Conservation (phyloP, 2,113 vertebrate species). For the Coryphaenoides rupestris region DNA sequence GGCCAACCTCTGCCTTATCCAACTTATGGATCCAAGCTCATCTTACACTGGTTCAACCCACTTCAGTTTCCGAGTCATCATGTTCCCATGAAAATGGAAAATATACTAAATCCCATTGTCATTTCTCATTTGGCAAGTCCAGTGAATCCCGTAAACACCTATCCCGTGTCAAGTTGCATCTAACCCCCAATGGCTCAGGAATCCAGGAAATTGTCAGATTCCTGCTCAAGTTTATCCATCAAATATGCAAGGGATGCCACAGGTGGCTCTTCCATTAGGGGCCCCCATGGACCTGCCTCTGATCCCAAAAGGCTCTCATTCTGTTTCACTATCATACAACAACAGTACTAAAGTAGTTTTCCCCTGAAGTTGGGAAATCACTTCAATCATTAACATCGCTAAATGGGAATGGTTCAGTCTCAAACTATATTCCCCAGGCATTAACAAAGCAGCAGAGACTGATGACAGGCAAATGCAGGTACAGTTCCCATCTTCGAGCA, state of each 20-base stretch:
- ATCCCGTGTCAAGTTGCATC: slow-evolving; percentile 27
- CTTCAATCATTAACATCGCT: slow-evolving; percentile 73
- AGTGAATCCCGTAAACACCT: slow-evolving; percentile 17
- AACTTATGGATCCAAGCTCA: slow-evolving; percentile 30
- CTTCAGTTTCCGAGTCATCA: slow-evolving; percentile 67
- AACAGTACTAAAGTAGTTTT: slow-evolving; percentile 71
- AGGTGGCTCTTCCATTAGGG: slow-evolving; percentile 67
- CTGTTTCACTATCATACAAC: slow-evolving; percentile 73
- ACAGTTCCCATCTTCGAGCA: slow-evolving; percentile 54
- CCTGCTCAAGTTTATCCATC: slow-evolving; percentile 42
- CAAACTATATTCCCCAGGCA: slow-evolving; percentile 63
- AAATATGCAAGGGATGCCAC: slow-evolving; percentile 40
- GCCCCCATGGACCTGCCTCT: slow-evolving; percentile 67
- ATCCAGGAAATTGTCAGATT: slow-evolving; percentile 26
- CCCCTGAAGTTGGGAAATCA: slow-evolving; percentile 68
- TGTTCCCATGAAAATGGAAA: slow-evolving; percentile 77
- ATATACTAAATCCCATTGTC: slow-evolving; percentile 75
- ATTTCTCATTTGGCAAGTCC: slow-evolving; percentile 71
- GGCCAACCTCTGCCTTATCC: slow-evolving; percentile 39
- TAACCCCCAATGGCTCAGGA: slow-evolving; percentile 42
- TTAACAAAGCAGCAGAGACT: slow-evolving; percentile 67
- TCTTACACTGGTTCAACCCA: slow-evolving; percentile 56
- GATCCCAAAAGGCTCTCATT: slow-evolving; percentile 73
- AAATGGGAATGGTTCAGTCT: slow-evolving; percentile 67
- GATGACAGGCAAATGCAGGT: slow-evolving; percentile 47